Percentiles rank a stretch among this genome's conserved stretches.
Evolutionary conservation across 2,888 invertebrate species (phyloP).

Genomic region (Esperia sulphurella): DNA sequence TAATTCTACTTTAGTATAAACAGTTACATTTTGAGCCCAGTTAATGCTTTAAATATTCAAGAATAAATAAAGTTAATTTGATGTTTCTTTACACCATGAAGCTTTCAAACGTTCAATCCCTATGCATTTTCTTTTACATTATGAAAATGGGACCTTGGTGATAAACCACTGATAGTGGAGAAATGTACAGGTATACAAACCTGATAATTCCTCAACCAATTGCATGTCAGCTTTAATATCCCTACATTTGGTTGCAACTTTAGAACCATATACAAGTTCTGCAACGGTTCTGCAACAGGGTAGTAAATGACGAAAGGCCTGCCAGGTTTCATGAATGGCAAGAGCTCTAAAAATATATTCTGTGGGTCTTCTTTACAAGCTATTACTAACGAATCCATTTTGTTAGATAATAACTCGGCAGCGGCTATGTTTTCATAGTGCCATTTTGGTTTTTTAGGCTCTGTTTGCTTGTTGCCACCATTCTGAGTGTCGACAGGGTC

Average conservation of each 20-base stretch:
- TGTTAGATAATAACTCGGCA: conserved; percentile 78
- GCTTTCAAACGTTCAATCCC: too few relatives aligned
- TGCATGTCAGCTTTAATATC: conserved; percentile 88
- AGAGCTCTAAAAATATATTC: conserved; percentile 85
- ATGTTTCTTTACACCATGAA: too few relatives aligned
- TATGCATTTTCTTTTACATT: too few relatives aligned
- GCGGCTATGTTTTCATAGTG: conserved; percentile 84
- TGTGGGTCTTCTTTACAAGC: conserved; percentile 92
- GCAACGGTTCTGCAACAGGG: conserved; percentile 88
- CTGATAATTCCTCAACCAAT: conserved; percentile 95
- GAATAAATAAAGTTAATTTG: too few relatives aligned
- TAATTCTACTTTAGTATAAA: too few relatives aligned
- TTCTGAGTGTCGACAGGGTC: conserved; percentile 9
- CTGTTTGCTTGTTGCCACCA: conserved; percentile 12
- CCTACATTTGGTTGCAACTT: conserved; percentile 86
- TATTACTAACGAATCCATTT: conserved; percentile 88
- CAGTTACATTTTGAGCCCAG: too few relatives aligned
- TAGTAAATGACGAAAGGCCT: conserved; percentile 93
- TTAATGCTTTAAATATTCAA: too few relatives aligned
- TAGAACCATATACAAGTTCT: conserved; percentile 89
- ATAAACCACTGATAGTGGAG: too few relatives aligned
- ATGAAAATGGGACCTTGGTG: too few relatives aligned
- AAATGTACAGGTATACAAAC: conserved; percentile 49
- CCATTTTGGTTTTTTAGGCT: conserved; percentile 82
- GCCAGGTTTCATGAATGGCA: conserved; percentile 88